Percentiles rank a stretch among this genome's conserved stretches.
Evolutionary conservation across 2,888 invertebrate species (phyloP).

Genomic region (Hirudinaria manillensis): DNA sequence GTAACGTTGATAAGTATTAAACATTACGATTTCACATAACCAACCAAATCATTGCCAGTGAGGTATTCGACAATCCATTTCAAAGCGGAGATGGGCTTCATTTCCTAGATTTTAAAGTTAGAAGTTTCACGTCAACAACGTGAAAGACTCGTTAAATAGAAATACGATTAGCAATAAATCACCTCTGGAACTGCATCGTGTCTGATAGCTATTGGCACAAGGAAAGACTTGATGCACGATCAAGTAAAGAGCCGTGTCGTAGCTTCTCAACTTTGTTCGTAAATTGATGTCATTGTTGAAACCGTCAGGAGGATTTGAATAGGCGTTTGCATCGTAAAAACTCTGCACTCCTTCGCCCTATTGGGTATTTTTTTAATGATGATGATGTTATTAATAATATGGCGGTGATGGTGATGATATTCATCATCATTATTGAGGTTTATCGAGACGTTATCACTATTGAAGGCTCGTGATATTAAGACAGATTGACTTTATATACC

Average conservation of each 20-base stretch:
- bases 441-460: no score
- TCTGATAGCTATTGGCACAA: slow-evolving; percentile 43
- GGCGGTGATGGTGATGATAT: no score
- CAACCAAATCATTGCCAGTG: slow-evolving; percentile 16
- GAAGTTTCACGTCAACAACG: background rate
- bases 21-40: background rate
- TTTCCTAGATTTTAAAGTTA: slow-evolving; percentile 19
- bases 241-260: slow-evolving; percentile 41
- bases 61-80: slow-evolving; percentile 23
- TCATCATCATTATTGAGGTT: no score
- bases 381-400: no score
- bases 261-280: slow-evolving; percentile 39
- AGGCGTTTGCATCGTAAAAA: slow-evolving; percentile 43
- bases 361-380: no score
- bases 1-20: no score
- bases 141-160: no score
- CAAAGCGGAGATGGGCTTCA: slow-evolving; percentile 22
- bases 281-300: slow-evolving; percentile 41
- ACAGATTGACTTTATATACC: no score
- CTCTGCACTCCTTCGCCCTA: slow-evolving; percentile 45
- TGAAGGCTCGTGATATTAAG: no score
- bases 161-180: background rate
- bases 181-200: slow-evolving; percentile 41
- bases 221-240: slow-evolving; percentile 42
- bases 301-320: slow-evolving; percentile 39